These are phyloP conservation scores for Athene noctua DNA, from an alignment of 2,113 vertebrate genomes.

Conservation along the genomic window DNA sequence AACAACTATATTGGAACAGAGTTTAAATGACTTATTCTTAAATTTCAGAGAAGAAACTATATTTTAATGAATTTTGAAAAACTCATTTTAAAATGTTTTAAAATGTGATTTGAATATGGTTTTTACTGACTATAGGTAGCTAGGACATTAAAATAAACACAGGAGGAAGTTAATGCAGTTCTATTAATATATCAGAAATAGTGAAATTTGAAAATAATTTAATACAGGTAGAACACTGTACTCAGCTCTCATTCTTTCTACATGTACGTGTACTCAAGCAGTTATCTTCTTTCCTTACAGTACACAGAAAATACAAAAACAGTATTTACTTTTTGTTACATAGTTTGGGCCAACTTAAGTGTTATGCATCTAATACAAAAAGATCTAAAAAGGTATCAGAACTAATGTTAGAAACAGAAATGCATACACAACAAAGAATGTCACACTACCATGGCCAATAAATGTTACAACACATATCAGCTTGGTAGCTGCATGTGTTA, in stretches of 20 bases:
- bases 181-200: not conserved
- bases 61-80: not conserved
- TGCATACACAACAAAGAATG: not conserved
- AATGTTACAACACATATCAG: not conserved
- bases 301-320: not conserved
- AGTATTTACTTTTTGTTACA: not conserved
- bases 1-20: not conserved
- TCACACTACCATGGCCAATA: not conserved
- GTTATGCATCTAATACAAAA: not conserved
- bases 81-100: not conserved
- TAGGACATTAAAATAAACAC: not conserved
- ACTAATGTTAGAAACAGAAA: not conserved
- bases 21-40: not conserved
- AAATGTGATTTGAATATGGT: not conserved
- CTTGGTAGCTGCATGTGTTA: not conserved
- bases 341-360: not conserved
- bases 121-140: not conserved
- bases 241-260: not conserved
- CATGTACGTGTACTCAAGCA: rapidly evolving
- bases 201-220: not conserved
- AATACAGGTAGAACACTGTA: not conserved
- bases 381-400: not conserved
- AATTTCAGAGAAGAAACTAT: not conserved
- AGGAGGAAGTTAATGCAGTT: not conserved
- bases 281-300: not conserved